These are phyloP conservation scores for Tipula helvola DNA, from an alignment of 2,888 invertebrate species.

Conservation along the genomic window DNA sequence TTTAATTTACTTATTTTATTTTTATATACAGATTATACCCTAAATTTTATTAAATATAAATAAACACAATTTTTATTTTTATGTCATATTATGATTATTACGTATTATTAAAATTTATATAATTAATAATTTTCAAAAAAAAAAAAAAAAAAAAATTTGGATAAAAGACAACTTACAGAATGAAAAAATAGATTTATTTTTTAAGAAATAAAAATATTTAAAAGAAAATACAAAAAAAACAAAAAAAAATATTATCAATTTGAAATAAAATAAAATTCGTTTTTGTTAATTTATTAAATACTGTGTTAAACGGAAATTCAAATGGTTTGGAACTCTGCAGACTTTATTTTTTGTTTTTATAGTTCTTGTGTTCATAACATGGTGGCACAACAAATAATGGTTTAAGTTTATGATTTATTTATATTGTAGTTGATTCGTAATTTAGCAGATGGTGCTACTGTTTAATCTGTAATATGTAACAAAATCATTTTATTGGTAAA, in stretches of 20 bases:
- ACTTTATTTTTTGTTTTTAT: too few relatives aligned
- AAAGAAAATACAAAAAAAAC: neutral
- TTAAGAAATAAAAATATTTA: neutral
- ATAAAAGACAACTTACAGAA: neutral
- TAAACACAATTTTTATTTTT: neutral
- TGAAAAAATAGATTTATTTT: constrained; percentile 4
- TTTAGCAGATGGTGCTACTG: neutral
- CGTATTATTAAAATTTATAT: neutral
- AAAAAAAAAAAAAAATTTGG: neutral
- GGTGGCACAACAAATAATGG: too few relatives aligned
- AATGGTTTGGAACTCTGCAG: too few relatives aligned
- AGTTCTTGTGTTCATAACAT: too few relatives aligned
- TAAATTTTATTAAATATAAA: neutral
- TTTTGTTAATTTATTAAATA: neutral
- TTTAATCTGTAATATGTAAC: too few relatives aligned
- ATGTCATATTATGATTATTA: neutral
- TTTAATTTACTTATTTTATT: neutral
- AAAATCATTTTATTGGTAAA: too few relatives aligned
- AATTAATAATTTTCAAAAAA: neutral
- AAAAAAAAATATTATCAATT: neutral
- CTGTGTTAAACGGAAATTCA: neutral
- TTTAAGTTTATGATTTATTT: too few relatives aligned
- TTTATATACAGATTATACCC: neutral
- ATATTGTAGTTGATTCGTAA: neutral
- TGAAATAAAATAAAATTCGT: neutral